A percentile compares a stretch with the other conserved stretches of the same genome.
phyloP scores from a whole-genome alignment of 30 jellyfish, hydroid and myxozoan genomes.

The Aurelia sp. region DNA sequence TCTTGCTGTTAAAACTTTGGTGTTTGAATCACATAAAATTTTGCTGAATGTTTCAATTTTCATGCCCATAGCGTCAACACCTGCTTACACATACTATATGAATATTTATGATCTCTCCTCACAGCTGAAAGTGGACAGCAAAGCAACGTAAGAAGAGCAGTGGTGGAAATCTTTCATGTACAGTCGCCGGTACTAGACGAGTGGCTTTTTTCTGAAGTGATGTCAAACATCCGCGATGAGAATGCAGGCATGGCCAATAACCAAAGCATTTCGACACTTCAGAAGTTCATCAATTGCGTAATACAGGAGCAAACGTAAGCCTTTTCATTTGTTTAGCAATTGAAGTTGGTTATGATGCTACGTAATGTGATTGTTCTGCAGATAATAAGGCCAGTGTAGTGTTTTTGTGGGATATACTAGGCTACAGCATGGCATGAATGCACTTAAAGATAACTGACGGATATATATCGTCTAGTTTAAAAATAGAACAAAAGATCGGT shows the following conservation, averaged over 20 bases:
- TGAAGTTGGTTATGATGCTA: too few relatives aligned
- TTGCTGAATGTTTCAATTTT: neutral
- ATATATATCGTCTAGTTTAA: too few relatives aligned
- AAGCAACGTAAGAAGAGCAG: conserved; percentile 37
- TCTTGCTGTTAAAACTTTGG: too few relatives aligned
- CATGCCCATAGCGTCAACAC: neutral
- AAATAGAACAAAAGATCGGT: too few relatives aligned
- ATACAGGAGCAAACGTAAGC: conserved; percentile 69
- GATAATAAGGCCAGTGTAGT: too few relatives aligned
- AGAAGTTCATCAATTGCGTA: conserved; percentile 61
- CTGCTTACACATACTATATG: neutral
- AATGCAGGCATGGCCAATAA: conserved; percentile 11
- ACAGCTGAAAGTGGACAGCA: conserved; percentile 62
- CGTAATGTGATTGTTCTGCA: too few relatives aligned
- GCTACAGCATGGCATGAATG: too few relatives aligned
- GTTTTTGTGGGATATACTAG: too few relatives aligned
- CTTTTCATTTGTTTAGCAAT: too few relatives aligned
- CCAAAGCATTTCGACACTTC: conserved; percentile 62
- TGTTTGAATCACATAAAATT: too few relatives aligned
- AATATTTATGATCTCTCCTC: conserved; percentile 17
- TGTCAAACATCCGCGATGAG: conserved; percentile 24
- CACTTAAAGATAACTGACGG: too few relatives aligned
- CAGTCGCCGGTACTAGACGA: conserved; percentile 43
- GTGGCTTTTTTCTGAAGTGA: conserved; percentile 45
- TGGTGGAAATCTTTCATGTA: conserved; percentile 43